Evolutionary conservation across 2,797 vertebrate genomes (phyloP).

Genomic region (Acrossocheilus wenchowensis): DNA sequence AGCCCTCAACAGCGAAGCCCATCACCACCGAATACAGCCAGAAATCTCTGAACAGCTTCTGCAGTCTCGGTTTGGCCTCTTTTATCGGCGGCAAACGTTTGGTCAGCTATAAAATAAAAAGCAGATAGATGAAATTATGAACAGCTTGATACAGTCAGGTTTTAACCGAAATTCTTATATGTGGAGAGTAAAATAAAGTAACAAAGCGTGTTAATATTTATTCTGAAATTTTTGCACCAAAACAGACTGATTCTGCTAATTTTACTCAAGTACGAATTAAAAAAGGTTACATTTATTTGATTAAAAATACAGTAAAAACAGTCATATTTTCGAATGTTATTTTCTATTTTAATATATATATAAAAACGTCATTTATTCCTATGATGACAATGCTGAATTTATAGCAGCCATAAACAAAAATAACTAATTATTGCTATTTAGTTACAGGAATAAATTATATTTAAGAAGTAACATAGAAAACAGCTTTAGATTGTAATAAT

Average conservation of each 20-base stretch:
- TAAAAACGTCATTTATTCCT: neutral
- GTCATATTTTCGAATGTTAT: neutral
- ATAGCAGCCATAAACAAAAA: neutral
- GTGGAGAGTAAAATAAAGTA: too few species aligned
- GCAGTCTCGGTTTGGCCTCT: constrained; percentile 92
- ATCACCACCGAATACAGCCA: constrained; percentile 98
- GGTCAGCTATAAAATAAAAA: constrained; percentile 80
- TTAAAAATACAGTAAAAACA: neutral
- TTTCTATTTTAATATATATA: neutral
- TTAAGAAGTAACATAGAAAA: neutral
- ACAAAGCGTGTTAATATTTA: neutral
- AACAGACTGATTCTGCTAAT: neutral
- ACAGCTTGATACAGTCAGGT: neutral
- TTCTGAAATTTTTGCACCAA: neutral
- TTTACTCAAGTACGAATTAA: neutral
- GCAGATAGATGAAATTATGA: neutral
- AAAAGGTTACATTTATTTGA: neutral
- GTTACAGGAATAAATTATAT: neutral
- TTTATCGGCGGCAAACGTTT: constrained; percentile 91
- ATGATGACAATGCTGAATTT: neutral
- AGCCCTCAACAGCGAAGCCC: constrained; percentile 97
- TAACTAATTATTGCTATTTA: neutral
- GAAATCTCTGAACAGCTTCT: constrained; percentile 97
- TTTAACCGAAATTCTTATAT: neutral
- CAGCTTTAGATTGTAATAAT: neutral